Percentiles rank a stretch among this genome's conserved stretches.
Evolutionary conservation across 1,140 invertebrate genomes (phyloP).

Genomic region (Bombus soroeensis): DNA sequence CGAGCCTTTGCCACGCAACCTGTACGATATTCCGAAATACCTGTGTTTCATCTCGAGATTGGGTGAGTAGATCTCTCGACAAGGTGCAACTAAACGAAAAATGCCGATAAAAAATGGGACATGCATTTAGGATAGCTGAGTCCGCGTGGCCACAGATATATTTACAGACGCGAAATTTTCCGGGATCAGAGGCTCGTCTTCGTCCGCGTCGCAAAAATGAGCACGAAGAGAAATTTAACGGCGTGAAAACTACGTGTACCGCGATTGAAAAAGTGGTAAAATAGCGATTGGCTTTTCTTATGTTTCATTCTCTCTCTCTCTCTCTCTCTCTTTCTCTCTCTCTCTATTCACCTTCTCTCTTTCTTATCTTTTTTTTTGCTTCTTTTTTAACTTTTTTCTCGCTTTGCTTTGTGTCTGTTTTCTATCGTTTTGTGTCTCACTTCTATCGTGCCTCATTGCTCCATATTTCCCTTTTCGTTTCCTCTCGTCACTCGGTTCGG

Average conservation of each 20-base stretch:
- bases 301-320: slow-evolving; percentile 20
- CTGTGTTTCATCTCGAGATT: neutral
- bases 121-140: neutral
- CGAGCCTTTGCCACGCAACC: neutral
- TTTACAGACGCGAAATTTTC: neutral
- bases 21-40: neutral
- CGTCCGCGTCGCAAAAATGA: slow-evolving; percentile 22
- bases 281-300: slow-evolving; percentile 72
- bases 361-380: neutral
- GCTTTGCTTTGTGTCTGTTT: slow-evolving; percentile 5
- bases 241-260: slow-evolving; percentile 63
- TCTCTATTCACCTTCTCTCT: neutral
- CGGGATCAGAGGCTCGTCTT: neutral
- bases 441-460: slow-evolving; percentile 48
- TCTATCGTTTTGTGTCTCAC: slow-evolving; percentile 32
- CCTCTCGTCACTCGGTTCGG: slow-evolving; percentile 64
- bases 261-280: slow-evolving; percentile 73
- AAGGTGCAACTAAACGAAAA: neutral
- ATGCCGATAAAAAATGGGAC: neutral
- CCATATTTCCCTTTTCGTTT: slow-evolving; percentile 26
- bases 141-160: neutral
- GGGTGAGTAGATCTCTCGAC: neutral
- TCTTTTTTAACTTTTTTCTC: neutral
- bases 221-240: slow-evolving; percentile 46
- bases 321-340: slow-evolving; percentile 32